These are phyloP conservation scores for Drosophila hydei DNA, from an alignment of 1,140 invertebrate genomes.

Conservation along the genomic window DNA sequence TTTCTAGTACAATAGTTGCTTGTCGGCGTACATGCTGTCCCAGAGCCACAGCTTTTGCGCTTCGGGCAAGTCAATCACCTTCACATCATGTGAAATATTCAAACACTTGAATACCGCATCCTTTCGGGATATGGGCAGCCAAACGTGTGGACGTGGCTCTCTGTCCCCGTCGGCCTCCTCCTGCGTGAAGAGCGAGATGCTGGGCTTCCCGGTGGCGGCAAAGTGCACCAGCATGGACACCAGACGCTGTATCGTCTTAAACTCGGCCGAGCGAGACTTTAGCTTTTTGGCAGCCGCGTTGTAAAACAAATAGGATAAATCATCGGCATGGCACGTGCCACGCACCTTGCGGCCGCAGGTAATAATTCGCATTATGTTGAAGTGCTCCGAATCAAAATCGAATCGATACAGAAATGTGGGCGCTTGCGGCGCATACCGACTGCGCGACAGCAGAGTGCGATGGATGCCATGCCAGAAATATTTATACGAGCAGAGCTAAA, in stretches of 20 bases:
- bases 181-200: slow-evolving; percentile 50
- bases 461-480: slow-evolving; percentile 84
- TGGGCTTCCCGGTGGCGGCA: slow-evolving; percentile 83
- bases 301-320: slow-evolving; percentile 87
- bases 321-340: slow-evolving; percentile 87
- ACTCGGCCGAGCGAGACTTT: slow-evolving; percentile 76
- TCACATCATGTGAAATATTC: slow-evolving; percentile 84
- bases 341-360: slow-evolving; percentile 79
- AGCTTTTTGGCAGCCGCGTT: slow-evolving; percentile 84
- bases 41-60: slow-evolving; percentile 84
- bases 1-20: slow-evolving; percentile 55
- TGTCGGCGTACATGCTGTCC: slow-evolving; percentile 79
- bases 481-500: slow-evolving; percentile 82
- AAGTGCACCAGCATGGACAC: slow-evolving; percentile 84
- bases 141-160: slow-evolving; percentile 30
- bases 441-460: slow-evolving; percentile 73
- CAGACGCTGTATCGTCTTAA: slow-evolving; percentile 80
- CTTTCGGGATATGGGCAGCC: slow-evolving; percentile 63
- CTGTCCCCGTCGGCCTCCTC: slow-evolving; percentile 25
- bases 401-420: slow-evolving; percentile 85
- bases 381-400: slow-evolving; percentile 82
- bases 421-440: slow-evolving; percentile 67
- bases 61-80: slow-evolving; percentile 84
- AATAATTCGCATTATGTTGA: slow-evolving; percentile 83
- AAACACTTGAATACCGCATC: slow-evolving; percentile 82